Evolutionary conservation across 2,797 vertebrate genomes (phyloP), one percentile per base, ranked within the genome.

Genomic region (Silurus lanzhouensis): DNA sequence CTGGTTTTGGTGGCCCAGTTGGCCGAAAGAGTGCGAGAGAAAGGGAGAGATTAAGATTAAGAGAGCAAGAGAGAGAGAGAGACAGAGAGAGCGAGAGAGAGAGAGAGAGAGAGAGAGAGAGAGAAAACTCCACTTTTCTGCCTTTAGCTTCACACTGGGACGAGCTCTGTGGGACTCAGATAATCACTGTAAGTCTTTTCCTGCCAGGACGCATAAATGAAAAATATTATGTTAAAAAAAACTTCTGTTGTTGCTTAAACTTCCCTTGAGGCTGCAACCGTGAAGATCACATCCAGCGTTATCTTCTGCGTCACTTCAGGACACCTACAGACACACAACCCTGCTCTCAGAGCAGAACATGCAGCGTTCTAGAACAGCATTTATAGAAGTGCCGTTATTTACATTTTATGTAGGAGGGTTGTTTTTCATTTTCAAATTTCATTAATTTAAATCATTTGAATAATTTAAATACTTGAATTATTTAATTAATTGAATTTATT

Each of bases 1-100:
- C 95, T 95, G 94, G 90, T 95, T 96, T 88, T 55, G 80, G 81
- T 89, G 94, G 93, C 94, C 94, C 92, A 94, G 88, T 93, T 95
- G 94, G 89, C 91, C 90, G 85, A 81, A 63, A 83, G 22, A 84
- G 81, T 70, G 79, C 15, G 63, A 82, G 72, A 77, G 15, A 70
- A n/a, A 76, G 64, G 57, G 52, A 82, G 55, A 44, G 44, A 72
- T 61, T 63, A 68, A 71, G 83, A 71, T 52, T 71, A 17, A 63
- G 19, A 64, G 68, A 46, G 22, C 61, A 38, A 63, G 55, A 72
- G 22, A 57, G 61, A 82, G 55, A 25, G 44, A 72, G 70, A 72
- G 77, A 71, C 76, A 80, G 52, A 72, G 17, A 63, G 19, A 64
- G 68, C 46, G 44, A 74, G 58, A 48, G 67, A 72, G 57, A 76